Evolutionary conservation across 2,797 vertebrate genomes (phyloP).

Genomic region (Champsocephalus gunnari): DNA sequence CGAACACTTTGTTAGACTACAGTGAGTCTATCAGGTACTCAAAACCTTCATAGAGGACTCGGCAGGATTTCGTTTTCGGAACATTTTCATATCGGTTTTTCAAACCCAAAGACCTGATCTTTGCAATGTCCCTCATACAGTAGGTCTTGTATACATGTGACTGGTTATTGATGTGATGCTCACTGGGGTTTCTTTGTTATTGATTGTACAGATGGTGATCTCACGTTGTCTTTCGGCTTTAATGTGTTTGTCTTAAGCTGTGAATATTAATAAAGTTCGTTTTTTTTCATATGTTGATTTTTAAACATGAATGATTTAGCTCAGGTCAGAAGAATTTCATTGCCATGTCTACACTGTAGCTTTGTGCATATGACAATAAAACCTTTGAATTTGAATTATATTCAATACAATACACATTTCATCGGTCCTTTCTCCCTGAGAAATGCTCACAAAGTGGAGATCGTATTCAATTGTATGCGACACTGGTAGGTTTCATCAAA

Average conservation of each 20-base stretch:
- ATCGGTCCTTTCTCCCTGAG: neutral
- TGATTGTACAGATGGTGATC: slow-evolving; percentile 19
- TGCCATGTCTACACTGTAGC: too few relatives aligned
- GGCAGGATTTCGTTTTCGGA: slow-evolving; percentile 2
- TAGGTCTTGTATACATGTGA: neutral
- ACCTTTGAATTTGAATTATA: neutral
- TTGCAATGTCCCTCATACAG: neutral
- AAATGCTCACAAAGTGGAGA: neutral
- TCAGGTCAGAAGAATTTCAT: too few relatives aligned
- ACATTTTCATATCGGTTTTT: slow-evolving; percentile 18
- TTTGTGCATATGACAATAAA: too few relatives aligned
- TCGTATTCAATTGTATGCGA: neutral
- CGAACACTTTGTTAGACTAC: neutral
- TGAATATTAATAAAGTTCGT: slow-evolving; percentile 62
- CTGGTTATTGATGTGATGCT: slow-evolving; percentile 4
- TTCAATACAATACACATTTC: neutral
- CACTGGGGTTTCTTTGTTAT: slow-evolving; percentile 14
- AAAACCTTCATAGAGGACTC: neutral
- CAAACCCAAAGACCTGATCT: slow-evolving; percentile 1
- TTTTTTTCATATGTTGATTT: slow-evolving; percentile 29
- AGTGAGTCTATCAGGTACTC: slow-evolving; percentile 13
- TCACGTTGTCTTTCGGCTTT: slow-evolving; percentile 16
- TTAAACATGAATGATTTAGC: neutral
- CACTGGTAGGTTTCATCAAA: neutral
- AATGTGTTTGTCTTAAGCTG: slow-evolving; percentile 43